These are phyloP conservation scores for Parus major DNA, from an alignment of 2,113 vertebrate species.

Conservation along the genomic window DNA sequence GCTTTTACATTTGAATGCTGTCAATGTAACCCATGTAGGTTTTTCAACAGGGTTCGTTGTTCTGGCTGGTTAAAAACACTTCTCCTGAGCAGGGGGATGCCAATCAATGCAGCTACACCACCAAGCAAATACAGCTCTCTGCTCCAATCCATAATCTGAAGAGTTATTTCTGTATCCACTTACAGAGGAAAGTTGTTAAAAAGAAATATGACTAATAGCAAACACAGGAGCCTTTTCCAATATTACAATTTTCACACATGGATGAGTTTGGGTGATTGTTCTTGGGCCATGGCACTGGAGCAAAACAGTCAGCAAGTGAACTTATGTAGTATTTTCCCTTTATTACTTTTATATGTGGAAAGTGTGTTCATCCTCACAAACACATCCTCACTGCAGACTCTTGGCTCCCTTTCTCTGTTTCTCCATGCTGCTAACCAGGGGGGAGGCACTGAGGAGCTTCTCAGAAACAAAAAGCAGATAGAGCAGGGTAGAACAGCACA, in stretches of 20 bases:
- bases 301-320: slow-evolving; percentile 6
- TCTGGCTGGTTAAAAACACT: slow-evolving; percentile 41
- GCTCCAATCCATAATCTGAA: neutral
- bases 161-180: slow-evolving; percentile 37
- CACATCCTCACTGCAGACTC: neutral
- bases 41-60: slow-evolving; percentile 1
- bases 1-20: slow-evolving; percentile 6
- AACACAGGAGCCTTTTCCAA: slow-evolving; percentile 14
- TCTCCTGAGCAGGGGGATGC: neutral
- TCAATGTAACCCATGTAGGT: neutral
- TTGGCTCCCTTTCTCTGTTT: neutral
- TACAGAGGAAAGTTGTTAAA: slow-evolving; percentile 7
- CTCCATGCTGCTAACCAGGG: neutral
- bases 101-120: slow-evolving; percentile 30
- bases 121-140: neutral
- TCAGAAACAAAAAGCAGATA: neutral
- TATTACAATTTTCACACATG: slow-evolving; percentile 40
- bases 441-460: neutral
- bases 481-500: neutral
- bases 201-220: slow-evolving; percentile 28
- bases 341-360: neutral
- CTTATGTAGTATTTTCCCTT: neutral
- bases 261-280: slow-evolving; percentile 23
- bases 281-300: neutral
- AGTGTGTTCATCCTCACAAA: neutral